Evolutionary conservation across 2,888 invertebrate species (phyloP), one percentile per base, ranked within the genome.

Genomic region (Lacanobia oleracea): DNA sequence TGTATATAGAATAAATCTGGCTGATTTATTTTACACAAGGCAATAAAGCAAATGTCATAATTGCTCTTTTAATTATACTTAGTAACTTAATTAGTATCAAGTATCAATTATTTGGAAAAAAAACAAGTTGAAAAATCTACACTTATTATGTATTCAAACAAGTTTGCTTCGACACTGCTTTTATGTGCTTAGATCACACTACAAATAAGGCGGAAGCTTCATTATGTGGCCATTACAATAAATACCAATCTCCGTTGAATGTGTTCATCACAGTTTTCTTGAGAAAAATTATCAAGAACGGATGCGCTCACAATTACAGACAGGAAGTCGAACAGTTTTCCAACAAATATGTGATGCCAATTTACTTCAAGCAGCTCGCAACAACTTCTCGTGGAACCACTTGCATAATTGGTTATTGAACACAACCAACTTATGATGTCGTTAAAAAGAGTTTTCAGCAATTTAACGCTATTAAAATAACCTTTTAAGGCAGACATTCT

Each of bases 281-380:
- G 48, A 67, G 79, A 81, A 83, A 83, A 81, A 72, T 70, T 57
- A 86, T 77, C 75, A 79, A 67, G 70, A 84, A 79, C 92, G 91
- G 91, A 92, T 90, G 88, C 86, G 72, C 82, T 86, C 88, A 89
- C 87, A 90, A 92, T 93, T 91, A 93, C 78, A 69, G 79, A 84
- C 80, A 87, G 91, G 91, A 93, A 90, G 82, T 87, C 53, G 23
- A 67, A 81, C 75, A 66, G 81, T 86, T 88, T 86, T 83, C 85
- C 77, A 75, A 84, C 79, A 82, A 86, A 86, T 82, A 85, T 81
- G 80, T 77, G 83, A 82, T 68, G 78, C 83, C 83, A 83, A 84
- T 83, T 84, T 79, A 75, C 77, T 84, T 83, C 62, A 77, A 80
- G 77, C 18, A 48, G 40, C 79, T 70, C 66, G 67, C 65, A 61